phyloP scores from a whole-genome alignment of 2,888 invertebrate species.

The Cephalotes varians region DNA sequence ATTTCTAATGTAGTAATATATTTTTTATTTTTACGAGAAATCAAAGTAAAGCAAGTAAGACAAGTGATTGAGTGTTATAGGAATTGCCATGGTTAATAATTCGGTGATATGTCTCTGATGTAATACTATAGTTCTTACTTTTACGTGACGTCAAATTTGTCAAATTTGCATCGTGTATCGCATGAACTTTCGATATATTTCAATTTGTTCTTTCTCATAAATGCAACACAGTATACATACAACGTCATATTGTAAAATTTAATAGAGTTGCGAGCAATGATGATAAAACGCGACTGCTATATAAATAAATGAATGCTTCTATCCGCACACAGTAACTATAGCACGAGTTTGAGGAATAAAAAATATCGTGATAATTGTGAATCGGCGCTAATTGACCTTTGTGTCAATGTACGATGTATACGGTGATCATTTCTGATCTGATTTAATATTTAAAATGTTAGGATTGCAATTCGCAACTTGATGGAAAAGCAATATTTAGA shows the following conservation, averaged over 20 bases:
- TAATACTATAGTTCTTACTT: neutral
- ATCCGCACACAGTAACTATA: neutral
- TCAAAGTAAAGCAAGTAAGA: neutral
- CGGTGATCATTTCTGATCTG: neutral
- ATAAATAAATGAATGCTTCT: conserved; percentile 26
- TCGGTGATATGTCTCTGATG: neutral
- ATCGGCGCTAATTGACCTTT: conserved; percentile 4
- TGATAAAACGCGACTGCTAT: neutral
- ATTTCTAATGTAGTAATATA: neutral
- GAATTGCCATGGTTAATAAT: neutral
- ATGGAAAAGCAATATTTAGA: conserved; percentile 15
- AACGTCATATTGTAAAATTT: neutral
- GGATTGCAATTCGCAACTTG: neutral
- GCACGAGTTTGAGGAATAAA: conserved; percentile 27
- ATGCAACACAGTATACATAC: neutral
- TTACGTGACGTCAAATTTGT: neutral
- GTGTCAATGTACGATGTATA: neutral
- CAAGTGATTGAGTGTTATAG: neutral
- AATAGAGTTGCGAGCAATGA: neutral
- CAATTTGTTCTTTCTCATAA: conserved; percentile 25
- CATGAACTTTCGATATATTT: neutral
- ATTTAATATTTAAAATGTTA: conserved; percentile 24
- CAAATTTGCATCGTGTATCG: neutral
- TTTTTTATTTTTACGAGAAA: neutral
- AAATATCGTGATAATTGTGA: conserved; percentile 33